These are phyloP conservation scores for Nephrocerus scutellatus DNA, from an alignment of 2,888 invertebrate genomes.

Conservation along the genomic window DNA sequence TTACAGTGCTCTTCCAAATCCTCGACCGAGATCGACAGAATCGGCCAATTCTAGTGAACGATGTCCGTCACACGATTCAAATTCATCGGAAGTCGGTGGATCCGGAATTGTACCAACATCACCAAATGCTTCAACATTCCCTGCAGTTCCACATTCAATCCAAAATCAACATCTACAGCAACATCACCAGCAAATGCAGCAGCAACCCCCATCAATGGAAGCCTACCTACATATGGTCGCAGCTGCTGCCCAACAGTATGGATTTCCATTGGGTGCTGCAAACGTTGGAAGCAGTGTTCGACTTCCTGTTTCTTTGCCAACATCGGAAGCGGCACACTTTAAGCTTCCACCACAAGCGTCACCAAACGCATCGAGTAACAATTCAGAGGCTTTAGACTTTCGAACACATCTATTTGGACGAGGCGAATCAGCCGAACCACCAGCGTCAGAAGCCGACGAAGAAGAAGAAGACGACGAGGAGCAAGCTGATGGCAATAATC, in stretches of 20 bases:
- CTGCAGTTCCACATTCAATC: constrained; percentile 40
- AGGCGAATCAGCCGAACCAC: constrained; percentile 51
- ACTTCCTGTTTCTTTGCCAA: constrained; percentile 57
- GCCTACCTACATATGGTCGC: constrained; percentile 69
- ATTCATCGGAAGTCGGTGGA: constrained; percentile 58
- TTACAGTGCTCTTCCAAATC: constrained; percentile 42
- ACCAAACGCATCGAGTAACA: constrained; percentile 50
- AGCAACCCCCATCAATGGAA: constrained; percentile 72
- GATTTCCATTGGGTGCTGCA: constrained; percentile 58
- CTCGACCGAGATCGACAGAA: constrained; percentile 43
- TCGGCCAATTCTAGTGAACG: constrained; percentile 55
- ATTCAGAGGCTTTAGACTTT: constrained; percentile 68
- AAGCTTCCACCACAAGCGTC: constrained; percentile 46
- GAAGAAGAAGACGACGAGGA: constrained; percentile 56
- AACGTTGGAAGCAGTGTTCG: constrained; percentile 34
- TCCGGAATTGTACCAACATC: constrained; percentile 26
- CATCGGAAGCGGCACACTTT: constrained; percentile 56
- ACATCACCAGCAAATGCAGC: constrained; percentile 21
- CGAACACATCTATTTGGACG: constrained; percentile 62
- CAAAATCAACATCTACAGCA: constrained; percentile 55
- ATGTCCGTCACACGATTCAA: constrained; percentile 71
- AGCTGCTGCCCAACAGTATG: constrained; percentile 67
- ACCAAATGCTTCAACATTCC: constrained; percentile 34
- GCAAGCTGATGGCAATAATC: constrained; percentile 51
- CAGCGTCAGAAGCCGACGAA: constrained; percentile 49